Percentiles rank a stretch among this genome's conserved stretches.
These are phyloP conservation scores for Chymomyza amoena DNA, from an alignment of 2,888 invertebrate species.

Conservation along the genomic window DNA sequence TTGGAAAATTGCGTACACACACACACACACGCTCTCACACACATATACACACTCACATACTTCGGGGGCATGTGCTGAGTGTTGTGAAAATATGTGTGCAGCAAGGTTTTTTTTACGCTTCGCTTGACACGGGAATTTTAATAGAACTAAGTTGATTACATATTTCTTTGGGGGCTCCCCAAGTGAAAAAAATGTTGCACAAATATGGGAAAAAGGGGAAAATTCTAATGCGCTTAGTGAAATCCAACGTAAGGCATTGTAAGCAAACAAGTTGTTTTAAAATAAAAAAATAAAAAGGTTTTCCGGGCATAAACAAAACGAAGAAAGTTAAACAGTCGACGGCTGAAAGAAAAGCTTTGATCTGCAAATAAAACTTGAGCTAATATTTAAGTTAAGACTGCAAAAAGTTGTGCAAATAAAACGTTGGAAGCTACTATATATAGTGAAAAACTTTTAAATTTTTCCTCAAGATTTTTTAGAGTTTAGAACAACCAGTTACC, in stretches of 20 bases:
- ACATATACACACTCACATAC: background rate
- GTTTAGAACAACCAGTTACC: background rate
- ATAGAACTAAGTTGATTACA: slow-evolving; percentile 17
- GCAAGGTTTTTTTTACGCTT: slow-evolving; percentile 51
- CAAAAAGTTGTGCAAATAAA: background rate
- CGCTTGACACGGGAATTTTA: slow-evolving; percentile 53
- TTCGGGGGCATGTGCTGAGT: background rate
- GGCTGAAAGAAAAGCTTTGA: background rate
- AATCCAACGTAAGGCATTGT: background rate
- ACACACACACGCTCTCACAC: background rate
- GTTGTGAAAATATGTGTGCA: background rate
- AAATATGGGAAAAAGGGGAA: background rate
- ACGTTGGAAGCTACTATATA: background rate
- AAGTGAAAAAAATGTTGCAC: background rate
- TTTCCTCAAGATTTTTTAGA: background rate
- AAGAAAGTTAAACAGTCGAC: background rate
- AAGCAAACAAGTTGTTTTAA: slow-evolving; percentile 5
- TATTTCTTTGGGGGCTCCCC: background rate
- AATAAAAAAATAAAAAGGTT: background rate
- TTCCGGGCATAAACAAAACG: background rate
- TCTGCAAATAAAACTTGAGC: background rate
- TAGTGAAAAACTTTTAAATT: background rate
- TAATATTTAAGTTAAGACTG: background rate
- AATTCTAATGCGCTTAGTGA: background rate
- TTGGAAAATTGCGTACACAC: slow-evolving; percentile 50